Conservation (phyloP, 2,888 invertebrate species). For the Lepidochitona cinerea region DNA sequence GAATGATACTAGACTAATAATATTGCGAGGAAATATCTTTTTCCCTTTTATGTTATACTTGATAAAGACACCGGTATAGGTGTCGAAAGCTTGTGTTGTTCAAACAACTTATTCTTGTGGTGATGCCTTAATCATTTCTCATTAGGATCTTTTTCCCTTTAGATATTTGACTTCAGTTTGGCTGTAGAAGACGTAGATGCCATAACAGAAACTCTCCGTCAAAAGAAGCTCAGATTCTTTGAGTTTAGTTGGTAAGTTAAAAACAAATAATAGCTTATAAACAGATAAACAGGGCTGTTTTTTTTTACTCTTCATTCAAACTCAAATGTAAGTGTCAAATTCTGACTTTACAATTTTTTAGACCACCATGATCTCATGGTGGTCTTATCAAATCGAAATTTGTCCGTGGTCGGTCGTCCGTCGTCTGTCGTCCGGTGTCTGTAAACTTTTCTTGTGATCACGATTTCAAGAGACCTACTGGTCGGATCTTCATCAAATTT, state of each 20-base stretch:
- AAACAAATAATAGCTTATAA: no score
- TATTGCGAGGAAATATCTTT: neutral
- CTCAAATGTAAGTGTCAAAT: no score
- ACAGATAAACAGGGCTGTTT: no score
- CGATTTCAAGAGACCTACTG: no score
- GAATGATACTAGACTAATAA: neutral
- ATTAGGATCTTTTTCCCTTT: neutral
- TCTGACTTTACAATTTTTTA: no score
- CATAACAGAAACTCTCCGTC: neutral
- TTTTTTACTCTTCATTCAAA: no score
- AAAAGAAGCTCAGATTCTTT: neutral
- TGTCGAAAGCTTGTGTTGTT: neutral
- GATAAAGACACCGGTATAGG: neutral
- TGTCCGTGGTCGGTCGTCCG: no score
- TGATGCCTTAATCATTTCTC: neutral
- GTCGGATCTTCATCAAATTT: no score
- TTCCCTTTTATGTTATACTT: neutral
- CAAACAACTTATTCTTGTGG: neutral
- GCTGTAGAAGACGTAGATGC: neutral
- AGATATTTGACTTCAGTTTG: conserved; percentile 12
- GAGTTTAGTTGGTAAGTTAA: conserved; percentile 1
- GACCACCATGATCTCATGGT: no score
- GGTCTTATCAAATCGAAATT: no score
- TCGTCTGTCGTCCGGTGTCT: no score
- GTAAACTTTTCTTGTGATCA: no score